phyloP scores from a whole-genome alignment of 2,888 invertebrate species.

The Linnaemya vulpina region DNA sequence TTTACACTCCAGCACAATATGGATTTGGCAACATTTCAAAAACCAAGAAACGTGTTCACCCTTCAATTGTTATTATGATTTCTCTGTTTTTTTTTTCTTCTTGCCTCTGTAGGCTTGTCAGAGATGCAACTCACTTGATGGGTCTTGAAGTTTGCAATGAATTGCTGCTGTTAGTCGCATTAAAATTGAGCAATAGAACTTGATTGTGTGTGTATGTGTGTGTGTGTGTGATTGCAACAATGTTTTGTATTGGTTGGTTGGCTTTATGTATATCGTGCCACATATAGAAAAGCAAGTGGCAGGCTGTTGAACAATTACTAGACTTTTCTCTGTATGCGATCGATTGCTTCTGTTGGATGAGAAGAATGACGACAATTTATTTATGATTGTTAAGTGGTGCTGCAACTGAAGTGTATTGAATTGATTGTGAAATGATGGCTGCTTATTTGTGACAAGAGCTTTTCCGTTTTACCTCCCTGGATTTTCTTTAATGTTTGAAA shows the following conservation, averaged over 20 bases:
- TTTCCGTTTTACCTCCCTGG: background rate
- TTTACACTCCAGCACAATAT: background rate
- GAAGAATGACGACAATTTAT: slow-evolving; percentile 49
- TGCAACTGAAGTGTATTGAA: slow-evolving; percentile 50
- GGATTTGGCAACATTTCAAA: slow-evolving; percentile 54
- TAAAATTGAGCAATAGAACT: slow-evolving; percentile 31
- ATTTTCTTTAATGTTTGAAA: background rate
- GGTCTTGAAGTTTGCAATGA: slow-evolving; percentile 41
- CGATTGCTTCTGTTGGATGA: slow-evolving; percentile 34
- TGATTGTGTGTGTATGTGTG: background rate
- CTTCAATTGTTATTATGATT: slow-evolving; percentile 1
- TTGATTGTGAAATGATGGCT: slow-evolving; percentile 53
- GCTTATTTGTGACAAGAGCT: slow-evolving; percentile 13
- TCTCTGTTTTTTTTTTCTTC: background rate
- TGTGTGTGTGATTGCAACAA: slow-evolving; percentile 16
- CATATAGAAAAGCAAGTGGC: slow-evolving; percentile 30
- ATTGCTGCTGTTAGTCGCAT: slow-evolving; percentile 23
- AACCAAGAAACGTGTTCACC: slow-evolving; percentile 5
- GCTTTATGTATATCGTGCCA: background rate
- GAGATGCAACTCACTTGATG: slow-evolving; percentile 33
- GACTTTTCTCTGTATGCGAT: slow-evolving; percentile 4
- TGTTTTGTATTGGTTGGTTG: background rate
- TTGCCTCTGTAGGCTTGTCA: slow-evolving; percentile 43
- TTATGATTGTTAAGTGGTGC: slow-evolving; percentile 53
- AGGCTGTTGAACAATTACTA: slow-evolving; percentile 51